Evolutionary conservation across 2,797 vertebrate species (phyloP).

Genomic region (Chelidonichthys spinosus): DNA sequence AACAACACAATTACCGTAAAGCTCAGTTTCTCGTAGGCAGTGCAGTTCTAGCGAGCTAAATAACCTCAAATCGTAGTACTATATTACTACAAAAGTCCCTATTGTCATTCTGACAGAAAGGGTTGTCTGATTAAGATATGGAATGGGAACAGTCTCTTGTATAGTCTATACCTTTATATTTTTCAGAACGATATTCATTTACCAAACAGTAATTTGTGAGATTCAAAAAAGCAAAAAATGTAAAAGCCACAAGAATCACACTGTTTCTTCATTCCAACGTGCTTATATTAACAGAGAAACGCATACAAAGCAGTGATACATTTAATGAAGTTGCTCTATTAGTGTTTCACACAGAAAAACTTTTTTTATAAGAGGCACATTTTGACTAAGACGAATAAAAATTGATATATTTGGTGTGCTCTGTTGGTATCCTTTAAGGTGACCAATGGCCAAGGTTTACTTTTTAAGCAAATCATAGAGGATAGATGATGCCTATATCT

Average conservation of each 20-base stretch:
- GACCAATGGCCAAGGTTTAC: too few species aligned
- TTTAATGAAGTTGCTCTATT: neutral
- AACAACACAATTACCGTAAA: slow-evolving; percentile 5
- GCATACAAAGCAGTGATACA: neutral
- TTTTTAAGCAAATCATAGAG: neutral
- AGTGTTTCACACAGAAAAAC: neutral
- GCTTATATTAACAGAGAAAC: slow-evolving; percentile 8
- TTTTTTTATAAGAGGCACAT: neutral
- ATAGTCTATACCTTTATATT: neutral
- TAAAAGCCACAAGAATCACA: neutral
- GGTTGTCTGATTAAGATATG: neutral
- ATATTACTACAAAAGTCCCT: neutral
- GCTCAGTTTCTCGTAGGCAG: slow-evolving; percentile 11
- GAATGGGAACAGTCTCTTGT: neutral
- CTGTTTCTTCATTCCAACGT: neutral
- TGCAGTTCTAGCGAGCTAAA: slow-evolving; percentile 15
- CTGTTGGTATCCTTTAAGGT: neutral
- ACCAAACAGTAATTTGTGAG: neutral
- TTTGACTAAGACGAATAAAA: neutral
- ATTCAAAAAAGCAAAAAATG: neutral
- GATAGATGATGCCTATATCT: neutral
- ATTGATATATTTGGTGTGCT: neutral
- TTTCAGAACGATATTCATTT: neutral
- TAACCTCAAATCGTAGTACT: neutral
- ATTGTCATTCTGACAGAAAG: neutral